phyloP scores from a whole-genome alignment of 2,797 vertebrate genomes.

The Halcyon smyrnensis region DNA sequence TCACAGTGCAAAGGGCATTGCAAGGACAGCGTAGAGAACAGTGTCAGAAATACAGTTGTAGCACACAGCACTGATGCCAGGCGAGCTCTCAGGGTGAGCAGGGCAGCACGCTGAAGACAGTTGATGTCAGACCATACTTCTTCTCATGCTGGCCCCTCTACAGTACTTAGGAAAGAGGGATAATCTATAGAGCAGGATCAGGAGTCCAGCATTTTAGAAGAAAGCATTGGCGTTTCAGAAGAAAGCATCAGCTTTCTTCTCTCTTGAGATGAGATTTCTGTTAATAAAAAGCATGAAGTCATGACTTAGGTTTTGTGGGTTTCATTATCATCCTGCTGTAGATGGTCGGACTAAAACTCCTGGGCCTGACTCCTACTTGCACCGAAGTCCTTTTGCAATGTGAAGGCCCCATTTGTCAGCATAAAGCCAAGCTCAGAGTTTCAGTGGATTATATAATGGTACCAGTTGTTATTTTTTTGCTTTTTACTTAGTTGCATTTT shows the following conservation, averaged over 20 bases:
- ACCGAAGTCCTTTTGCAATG: neutral
- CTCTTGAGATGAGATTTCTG: neutral
- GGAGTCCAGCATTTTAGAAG: neutral
- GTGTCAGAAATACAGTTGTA: neutral
- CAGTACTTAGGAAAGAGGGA: neutral
- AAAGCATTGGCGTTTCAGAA: neutral
- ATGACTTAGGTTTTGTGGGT: neutral
- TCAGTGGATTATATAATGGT: neutral
- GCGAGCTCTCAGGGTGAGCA: neutral
- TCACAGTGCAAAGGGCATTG: neutral
- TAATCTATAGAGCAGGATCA: neutral
- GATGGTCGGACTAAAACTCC: neutral
- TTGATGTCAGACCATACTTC: fast-evolving
- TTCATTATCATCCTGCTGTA: neutral
- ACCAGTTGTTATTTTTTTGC: neutral
- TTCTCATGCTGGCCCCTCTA: neutral
- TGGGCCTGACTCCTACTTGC: neutral
- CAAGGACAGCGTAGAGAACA: neutral
- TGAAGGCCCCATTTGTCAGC: neutral
- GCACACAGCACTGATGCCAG: neutral
- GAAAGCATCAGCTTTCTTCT: neutral
- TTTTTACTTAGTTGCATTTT: neutral
- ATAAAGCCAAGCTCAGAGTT: neutral
- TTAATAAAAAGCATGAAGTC: neutral
- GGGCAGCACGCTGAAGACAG: neutral